Conservation (phyloP, 30 jellyfish, hydroid and myxozoan species). For the Turritopsis rubra region DNA sequence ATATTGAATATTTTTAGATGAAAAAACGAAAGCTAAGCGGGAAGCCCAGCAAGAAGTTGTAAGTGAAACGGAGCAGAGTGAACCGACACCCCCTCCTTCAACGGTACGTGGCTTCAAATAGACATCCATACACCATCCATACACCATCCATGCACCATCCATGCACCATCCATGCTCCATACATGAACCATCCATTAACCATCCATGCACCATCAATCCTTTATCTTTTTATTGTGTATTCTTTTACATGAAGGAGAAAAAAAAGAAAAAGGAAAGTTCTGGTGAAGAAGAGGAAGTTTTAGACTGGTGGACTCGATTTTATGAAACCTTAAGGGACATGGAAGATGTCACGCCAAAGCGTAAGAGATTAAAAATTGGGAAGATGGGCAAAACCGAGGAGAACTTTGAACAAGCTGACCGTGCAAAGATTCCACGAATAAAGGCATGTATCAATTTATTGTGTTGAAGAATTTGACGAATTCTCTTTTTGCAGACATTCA, state of each 20-base stretch:
- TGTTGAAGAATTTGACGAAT: too few species aligned
- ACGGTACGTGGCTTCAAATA: background rate
- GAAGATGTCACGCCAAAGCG: constrained; percentile 21
- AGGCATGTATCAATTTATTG: too few species aligned
- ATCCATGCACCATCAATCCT: too few species aligned
- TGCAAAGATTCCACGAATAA: constrained; percentile 18
- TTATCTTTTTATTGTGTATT: too few species aligned
- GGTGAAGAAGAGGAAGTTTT: constrained; percentile 67
- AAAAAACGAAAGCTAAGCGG: background rate
- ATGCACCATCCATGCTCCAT: too few species aligned
- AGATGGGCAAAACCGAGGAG: constrained; percentile 7
- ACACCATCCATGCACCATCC: too few species aligned
- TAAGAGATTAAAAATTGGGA: constrained; percentile 19
- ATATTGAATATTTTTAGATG: background rate
- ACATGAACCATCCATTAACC: too few species aligned
- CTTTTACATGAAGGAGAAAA: background rate
- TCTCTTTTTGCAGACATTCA: too few species aligned
- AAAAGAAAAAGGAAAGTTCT: constrained; percentile 46
- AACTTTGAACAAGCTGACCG: constrained; percentile 22
- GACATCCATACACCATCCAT: too few species aligned
- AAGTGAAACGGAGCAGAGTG: background rate
- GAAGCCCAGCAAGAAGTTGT: constrained; percentile 8
- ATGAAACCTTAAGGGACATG: constrained; percentile 77
- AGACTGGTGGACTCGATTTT: constrained; percentile 98
- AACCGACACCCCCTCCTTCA: background rate